These are phyloP conservation scores for Sitta carolinensis DNA, from an alignment of 2,797 vertebrate species.

Conservation along the genomic window DNA sequence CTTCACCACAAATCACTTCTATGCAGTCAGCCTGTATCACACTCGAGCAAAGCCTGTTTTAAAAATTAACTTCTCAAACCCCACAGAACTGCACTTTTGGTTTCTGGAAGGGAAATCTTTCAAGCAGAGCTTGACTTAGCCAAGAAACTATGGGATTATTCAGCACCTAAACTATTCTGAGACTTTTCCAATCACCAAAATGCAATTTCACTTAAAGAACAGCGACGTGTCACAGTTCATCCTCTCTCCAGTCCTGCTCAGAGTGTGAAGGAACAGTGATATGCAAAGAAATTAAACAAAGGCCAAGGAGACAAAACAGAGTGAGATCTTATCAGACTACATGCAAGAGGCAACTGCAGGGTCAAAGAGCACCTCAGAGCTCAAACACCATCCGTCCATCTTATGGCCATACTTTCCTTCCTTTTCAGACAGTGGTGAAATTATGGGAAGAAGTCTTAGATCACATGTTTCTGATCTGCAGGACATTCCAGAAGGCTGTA, in stretches of 20 bases:
- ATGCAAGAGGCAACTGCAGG: neutral
- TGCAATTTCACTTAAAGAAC: neutral
- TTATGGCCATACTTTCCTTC: neutral
- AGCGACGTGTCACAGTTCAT: fast-evolving
- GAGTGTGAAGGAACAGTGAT: neutral
- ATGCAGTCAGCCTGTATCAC: slow-evolving; percentile 40
- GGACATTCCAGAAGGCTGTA: neutral
- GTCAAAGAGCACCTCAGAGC: neutral
- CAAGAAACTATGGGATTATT: neutral
- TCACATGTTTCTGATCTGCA: neutral
- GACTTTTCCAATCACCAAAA: neutral
- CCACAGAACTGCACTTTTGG: neutral
- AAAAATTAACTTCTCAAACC: slow-evolving; percentile 61
- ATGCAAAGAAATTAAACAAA: neutral
- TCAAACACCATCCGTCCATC: neutral
- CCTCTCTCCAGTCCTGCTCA: neutral
- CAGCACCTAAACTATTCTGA: neutral
- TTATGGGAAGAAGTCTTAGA: neutral
- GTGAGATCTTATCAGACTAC: neutral
- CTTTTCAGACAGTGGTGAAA: neutral
- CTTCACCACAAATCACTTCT: slow-evolving; percentile 62
- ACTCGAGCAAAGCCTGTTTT: slow-evolving; percentile 44
- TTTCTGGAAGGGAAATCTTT: neutral
- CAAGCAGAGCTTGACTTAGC: neutral
- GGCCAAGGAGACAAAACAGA: neutral